Evolutionary conservation across 2,797 vertebrate species (phyloP).

Genomic region (Mus minutoides): DNA sequence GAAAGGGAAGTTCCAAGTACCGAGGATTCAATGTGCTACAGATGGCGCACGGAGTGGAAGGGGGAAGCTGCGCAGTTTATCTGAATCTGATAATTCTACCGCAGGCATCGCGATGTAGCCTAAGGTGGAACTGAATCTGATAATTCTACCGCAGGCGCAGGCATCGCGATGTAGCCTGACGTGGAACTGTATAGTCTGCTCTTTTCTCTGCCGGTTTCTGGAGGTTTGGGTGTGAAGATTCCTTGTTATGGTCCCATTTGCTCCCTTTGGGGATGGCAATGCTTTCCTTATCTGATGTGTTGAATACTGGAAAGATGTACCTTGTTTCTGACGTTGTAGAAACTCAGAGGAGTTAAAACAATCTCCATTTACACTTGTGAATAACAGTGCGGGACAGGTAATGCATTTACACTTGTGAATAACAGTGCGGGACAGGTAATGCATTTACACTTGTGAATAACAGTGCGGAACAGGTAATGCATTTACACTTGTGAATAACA

Average conservation of each 20-base stretch:
- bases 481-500: neutral
- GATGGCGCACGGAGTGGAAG: neutral
- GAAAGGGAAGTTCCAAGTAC: neutral
- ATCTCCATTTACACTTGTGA: neutral
- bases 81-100: neutral
- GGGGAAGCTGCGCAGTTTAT: neutral
- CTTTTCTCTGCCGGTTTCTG: neutral
- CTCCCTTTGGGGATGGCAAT: neutral
- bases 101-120: no score
- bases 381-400: neutral
- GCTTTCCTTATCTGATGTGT: neutral
- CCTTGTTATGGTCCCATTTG: neutral
- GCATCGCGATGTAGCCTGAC: no score
- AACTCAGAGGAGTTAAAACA: neutral
- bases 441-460: no score
- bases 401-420: neutral
- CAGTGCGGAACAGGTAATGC: no score
- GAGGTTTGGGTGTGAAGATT: neutral
- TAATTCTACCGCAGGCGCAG: no score
- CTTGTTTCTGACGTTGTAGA: neutral
- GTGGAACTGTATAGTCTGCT: neutral
- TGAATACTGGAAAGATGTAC: neutral
- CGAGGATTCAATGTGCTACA: neutral
- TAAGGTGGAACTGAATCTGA: neutral
- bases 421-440: neutral